Conservation (phyloP, 2,888 invertebrate species). For the Julus scandinavius region DNA sequence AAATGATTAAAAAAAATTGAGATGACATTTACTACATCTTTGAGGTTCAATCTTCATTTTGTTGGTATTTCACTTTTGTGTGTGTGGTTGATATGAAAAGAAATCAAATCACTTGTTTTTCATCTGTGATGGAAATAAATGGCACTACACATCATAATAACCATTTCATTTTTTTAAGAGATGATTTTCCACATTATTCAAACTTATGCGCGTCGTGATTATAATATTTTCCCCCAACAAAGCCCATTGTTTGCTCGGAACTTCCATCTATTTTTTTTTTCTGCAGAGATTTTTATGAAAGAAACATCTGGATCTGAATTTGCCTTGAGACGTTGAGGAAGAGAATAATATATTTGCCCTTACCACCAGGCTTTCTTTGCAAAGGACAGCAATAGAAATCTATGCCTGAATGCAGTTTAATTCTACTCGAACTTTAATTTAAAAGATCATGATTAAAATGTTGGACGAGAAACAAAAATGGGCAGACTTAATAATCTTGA, state of each 20-base stretch:
- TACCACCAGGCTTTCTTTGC: neutral
- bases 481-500: neutral
- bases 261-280: neutral
- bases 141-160: neutral
- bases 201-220: constrained; percentile 6
- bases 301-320: constrained; percentile 16
- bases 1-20: neutral
- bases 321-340: neutral
- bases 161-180: neutral
- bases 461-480: neutral
- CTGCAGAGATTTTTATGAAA: constrained; percentile 5
- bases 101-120: constrained; percentile 40
- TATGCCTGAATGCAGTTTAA: neutral
- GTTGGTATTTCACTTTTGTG: neutral
- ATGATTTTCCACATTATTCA: constrained; percentile 31
- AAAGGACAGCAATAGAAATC: neutral
- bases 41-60: neutral
- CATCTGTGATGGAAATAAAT: constrained; percentile 7
- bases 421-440: neutral
- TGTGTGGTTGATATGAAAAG: constrained; percentile 7
- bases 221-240: neutral
- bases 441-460: neutral
- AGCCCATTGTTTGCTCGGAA: neutral
- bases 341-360: neutral
- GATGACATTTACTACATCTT: neutral